Base-by-base conservation (phyloP, 2,113 vertebrate genomes). In the Sapayoa aenigma region DNA sequence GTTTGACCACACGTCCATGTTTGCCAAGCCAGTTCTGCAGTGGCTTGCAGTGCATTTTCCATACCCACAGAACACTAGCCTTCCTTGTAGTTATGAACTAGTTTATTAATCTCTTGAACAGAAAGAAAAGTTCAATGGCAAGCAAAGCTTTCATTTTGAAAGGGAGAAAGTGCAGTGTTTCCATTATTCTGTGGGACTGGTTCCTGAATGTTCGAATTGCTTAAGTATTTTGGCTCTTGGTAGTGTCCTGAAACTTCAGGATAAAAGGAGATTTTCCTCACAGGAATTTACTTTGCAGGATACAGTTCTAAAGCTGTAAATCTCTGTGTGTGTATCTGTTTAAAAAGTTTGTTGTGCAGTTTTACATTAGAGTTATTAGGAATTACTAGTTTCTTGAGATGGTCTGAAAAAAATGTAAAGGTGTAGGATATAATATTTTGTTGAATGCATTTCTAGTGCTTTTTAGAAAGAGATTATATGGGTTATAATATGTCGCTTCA, bases 271-370 rank as follows among this genome's bases (percentile, higher is more conserved):
- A 31, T 77, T 74, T 78, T 71, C 20, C 15, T 84, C 9, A 44
- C 22, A 81, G 50, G 25, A 80, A 50, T 73, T 60, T 31, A 23
- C 42, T 77, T 23, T 44, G 42, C 0, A 0, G 3, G 10, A 39
- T 89, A 18, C 35, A 28, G 6, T 60, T 73, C 59, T 77, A 30
- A 50, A 60, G 8, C n/a, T 81, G 15, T 60, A 59, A 76, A 47
- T 80, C 49, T 2, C 49, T 2, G 0, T 25, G 6, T 33, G 10
- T 1, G 1, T 62, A 1, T 49, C 10, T 80, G 31, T 82, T 35
- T n/a, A 31, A 46, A 94, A 74, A 41, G 5, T 24, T 46, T 37
- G 4, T 63, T 76, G 74, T 21, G 25, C 44, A 50, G 7, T 52
- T 92, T 76, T 50, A 55, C 11, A 3, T 35, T 14, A 42, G 5